A percentile compares a stretch with the other conserved stretches of the same genome.
These are phyloP conservation scores for Catamblyrhynchus diadema DNA, from an alignment of 2,797 vertebrate genomes.

Conservation along the genomic window DNA sequence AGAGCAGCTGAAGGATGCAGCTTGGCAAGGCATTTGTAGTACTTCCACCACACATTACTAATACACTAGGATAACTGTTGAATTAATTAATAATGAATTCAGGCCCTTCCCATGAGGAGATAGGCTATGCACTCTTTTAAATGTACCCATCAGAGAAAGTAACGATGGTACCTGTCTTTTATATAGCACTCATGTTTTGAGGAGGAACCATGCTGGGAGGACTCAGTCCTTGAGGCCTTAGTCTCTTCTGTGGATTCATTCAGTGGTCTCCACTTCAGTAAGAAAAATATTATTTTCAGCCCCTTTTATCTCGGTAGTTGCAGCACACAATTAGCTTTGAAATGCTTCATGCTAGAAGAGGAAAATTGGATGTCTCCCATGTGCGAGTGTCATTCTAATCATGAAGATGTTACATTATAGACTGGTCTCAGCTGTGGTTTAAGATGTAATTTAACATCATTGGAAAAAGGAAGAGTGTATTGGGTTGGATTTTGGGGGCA, in stretches of 20 bases:
- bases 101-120: neutral
- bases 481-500: neutral
- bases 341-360: neutral
- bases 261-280: neutral
- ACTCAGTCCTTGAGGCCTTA: neutral
- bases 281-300: neutral
- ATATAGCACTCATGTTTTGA: neutral
- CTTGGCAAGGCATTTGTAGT: neutral
- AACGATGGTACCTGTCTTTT: neutral
- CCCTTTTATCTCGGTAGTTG: neutral
- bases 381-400: neutral
- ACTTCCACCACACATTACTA: neutral
- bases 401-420: neutral
- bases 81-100: conserved; percentile 18
- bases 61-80: neutral
- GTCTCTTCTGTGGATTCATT: neutral
- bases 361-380: neutral
- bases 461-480: neutral
- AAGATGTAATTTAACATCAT: neutral
- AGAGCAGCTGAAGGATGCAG: neutral
- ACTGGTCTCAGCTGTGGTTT: neutral
- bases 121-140: neutral
- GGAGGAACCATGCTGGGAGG: neutral
- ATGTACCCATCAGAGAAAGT: neutral
- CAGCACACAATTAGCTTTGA: neutral